Evolutionary conservation across 2,888 invertebrate genomes (phyloP), one percentile per base, ranked within the genome.

Genomic region (Buathra laborator): DNA sequence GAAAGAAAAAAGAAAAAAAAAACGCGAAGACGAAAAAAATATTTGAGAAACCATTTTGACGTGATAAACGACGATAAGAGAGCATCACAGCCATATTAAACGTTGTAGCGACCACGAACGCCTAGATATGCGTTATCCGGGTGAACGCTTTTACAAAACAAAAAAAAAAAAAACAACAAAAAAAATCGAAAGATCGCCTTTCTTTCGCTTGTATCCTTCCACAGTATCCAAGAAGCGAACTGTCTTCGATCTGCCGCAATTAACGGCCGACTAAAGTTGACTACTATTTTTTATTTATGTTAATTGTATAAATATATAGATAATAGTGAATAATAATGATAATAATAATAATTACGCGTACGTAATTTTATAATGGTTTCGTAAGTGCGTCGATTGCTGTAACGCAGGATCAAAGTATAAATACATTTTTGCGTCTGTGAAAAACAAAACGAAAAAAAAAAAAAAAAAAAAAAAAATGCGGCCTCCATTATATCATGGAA

Each of bases 231-330:
- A 24, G 78, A 81, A 62, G 56, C 75, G 75, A 75, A 29, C 79
- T 79, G 66, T 56, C 24, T 56, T 24, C 56, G 75, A 81, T 66
- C 66, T 75, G 81, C 75, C 81, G 70, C 19, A 66, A 75, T 43
- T 48, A 75, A 53, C 72, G 85, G 77, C 81, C 56, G 56, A 56
- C 56, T 66, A 75, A 83, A 85, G 81, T 85, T 75, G 81, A 82
- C 85, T 85, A 85, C 78, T 85, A 85, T 81, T 79, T 86, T 88
- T 85, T 56, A 86, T 84, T 87, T 89, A 88, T 76, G 81, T 87
- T 71, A 84, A 88, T 82, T 90, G 89, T 90, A 90, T 89, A 90
- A 90, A 90, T 86, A 85, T 85, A 85, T 89, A 90, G 87, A 84
- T 83, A 78, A 85, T 82, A 82, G 32, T 59, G 44, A 19, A 19